Evolutionary conservation across 2,113 vertebrate genomes (phyloP).

Genomic region (Bubo scandiacus): DNA sequence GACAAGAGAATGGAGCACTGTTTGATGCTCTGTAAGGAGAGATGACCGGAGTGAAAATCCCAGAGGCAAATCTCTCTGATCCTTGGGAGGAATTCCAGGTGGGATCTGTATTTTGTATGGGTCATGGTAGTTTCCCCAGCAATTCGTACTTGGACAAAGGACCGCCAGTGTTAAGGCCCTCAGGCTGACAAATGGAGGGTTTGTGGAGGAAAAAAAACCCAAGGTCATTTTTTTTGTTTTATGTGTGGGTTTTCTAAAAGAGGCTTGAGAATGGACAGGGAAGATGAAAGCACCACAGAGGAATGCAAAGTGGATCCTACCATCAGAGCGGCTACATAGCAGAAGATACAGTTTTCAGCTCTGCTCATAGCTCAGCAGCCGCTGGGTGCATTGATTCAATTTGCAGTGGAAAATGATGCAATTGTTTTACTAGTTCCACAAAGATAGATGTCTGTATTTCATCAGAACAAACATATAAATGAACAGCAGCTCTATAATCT

Average conservation of each 20-base stretch:
- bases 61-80: not conserved
- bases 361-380: not conserved
- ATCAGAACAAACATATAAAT: slow-evolving; percentile 59
- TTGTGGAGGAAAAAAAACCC: not conserved
- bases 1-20: not conserved
- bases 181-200: not conserved
- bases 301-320: not conserved
- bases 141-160: not conserved
- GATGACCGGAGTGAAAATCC: not conserved
- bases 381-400: slow-evolving; percentile 40
- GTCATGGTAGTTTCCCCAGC: not conserved
- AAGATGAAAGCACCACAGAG: not conserved
- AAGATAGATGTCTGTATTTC: slow-evolving; percentile 58
- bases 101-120: not conserved
- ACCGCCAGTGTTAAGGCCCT: not conserved
- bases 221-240: not conserved
- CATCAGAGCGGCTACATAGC: not conserved
- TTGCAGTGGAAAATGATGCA: slow-evolving; percentile 58
- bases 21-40: not conserved
- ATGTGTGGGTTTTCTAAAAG: not conserved
- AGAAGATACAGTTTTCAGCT: not conserved
- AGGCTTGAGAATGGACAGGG: not conserved
- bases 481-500: slow-evolving; percentile 42
- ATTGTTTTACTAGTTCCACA: slow-evolving; percentile 45
- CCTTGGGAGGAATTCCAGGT: not conserved